Base-by-base conservation (phyloP, 1,140 invertebrate species). In the Zaprionus inermis region DNA sequence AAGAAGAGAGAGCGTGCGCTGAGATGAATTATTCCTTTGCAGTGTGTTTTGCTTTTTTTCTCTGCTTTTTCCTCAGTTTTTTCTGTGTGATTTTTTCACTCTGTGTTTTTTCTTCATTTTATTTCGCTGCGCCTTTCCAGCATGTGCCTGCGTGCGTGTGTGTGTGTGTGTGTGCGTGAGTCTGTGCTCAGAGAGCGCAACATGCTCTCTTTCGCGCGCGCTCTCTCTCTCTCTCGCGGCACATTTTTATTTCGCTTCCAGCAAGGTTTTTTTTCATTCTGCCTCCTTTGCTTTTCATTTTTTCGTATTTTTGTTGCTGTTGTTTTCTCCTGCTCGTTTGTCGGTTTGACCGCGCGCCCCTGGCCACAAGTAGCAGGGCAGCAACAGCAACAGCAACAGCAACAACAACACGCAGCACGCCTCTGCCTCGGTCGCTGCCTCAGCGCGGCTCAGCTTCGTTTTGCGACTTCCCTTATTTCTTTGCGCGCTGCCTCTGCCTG, bases 281-380 rank as follows among this genome's bases (percentile, higher is more conserved):
- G 24, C 65, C 63, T 67, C 63, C 63, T 55, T 59, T 66, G 38
- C 67, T 58, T 44, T 10, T 20, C 10, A n/a, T 60, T 73, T 72
- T 75, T 32, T 32, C 24, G 24, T 28, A 28, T 28, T 28, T 28
- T 79, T 52, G 22, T 7, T 57, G 6, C 16, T 65, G 71, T 68
- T 52, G 67, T 76, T 70, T 71, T 70, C 61, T 28, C 38, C 18
- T 34, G 20, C 59, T 61, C 60, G 72, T 65, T 75, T 75, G 67
- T 75, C 68, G 72, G 66, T 70, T 72, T 76, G 74, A 76, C 78
- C 78, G 75, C 78, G 78, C 77, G 74, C 75, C 78, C 74, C 78
- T 74, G 81, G 81, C 81, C 81, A 79, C 79, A 83, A 83, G 79
- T 79, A 81, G 74, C 81, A 82, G 59, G 73, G 73, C 73, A 76